Evolutionary conservation across 2,113 vertebrate genomes (phyloP).

Genomic region (human (Homo sapiens)): DNA sequence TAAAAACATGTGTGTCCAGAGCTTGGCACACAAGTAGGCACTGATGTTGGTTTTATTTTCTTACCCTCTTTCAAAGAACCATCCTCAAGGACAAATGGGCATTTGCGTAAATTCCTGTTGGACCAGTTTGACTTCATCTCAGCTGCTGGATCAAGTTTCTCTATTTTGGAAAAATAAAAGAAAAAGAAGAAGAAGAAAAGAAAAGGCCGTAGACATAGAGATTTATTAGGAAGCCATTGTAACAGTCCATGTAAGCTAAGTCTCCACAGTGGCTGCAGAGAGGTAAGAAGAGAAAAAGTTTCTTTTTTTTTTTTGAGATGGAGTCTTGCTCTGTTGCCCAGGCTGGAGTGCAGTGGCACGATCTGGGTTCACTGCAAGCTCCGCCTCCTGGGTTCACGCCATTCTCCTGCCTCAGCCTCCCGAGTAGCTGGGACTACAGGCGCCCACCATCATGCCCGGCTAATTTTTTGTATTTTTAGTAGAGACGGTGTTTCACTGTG

Average conservation of each 20-base stretch:
- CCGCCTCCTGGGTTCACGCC: no score
- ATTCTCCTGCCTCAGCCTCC: no score
- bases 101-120: not conserved
- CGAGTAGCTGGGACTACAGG: no score
- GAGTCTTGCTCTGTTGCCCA: no score
- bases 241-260: no score
- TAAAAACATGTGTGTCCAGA: not conserved
- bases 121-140: not conserved
- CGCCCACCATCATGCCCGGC: no score
- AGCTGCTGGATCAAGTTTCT: not conserved
- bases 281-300: not conserved
- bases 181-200: not conserved
- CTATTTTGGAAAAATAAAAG: not conserved
- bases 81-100: not conserved
- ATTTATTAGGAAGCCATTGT: not conserved
- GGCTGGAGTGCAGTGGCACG: no score
- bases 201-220: not conserved
- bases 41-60: not conserved
- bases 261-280: not conserved
- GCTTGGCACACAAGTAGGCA: fast-evolving
- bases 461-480: no score
- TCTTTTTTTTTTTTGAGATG: not conserved
- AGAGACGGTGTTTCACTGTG: no score
- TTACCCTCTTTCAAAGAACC: not conserved
- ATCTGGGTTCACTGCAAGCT: no score